phyloP scores from a whole-genome alignment of 1,140 invertebrate genomes.

The Lepidostoma basale region DNA sequence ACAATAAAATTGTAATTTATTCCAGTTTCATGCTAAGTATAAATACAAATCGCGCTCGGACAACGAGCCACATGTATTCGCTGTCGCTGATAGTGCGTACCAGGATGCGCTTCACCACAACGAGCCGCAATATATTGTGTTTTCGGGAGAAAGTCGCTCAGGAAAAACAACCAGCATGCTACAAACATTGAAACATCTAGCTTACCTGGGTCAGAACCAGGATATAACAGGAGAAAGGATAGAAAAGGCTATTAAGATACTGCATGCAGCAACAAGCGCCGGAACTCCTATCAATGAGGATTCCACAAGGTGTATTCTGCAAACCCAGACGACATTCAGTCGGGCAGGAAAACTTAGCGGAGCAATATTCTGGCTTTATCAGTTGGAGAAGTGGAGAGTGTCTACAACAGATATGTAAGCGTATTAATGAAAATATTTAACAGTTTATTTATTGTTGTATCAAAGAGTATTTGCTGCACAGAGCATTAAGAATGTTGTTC shows the following conservation, averaged over 20 bases:
- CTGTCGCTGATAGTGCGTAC: slow-evolving; percentile 84
- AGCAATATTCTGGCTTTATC: slow-evolving; percentile 83
- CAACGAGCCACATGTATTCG: slow-evolving; percentile 89
- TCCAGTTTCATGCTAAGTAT: slow-evolving; percentile 80
- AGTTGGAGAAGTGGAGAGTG: slow-evolving; percentile 87
- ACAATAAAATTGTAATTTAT: slow-evolving; percentile 7
- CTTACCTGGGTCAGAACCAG: slow-evolving; percentile 70
- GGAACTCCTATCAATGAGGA: slow-evolving; percentile 84
- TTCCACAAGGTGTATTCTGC: slow-evolving; percentile 84
- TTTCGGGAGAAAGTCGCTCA: slow-evolving; percentile 83
- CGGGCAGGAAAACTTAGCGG: slow-evolving; percentile 83
- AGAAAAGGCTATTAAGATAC: slow-evolving; percentile 72
- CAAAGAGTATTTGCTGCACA: no score
- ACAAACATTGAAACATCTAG: slow-evolving; percentile 76
- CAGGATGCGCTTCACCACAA: slow-evolving; percentile 85
- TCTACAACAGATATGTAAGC: slow-evolving; percentile 78
- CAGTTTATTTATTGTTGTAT: not conserved
- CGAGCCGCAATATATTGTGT: slow-evolving; percentile 79
- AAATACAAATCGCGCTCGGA: slow-evolving; percentile 85
- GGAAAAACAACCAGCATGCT: slow-evolving; percentile 82
- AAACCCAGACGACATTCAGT: slow-evolving; percentile 85
- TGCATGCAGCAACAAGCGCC: slow-evolving; percentile 84
- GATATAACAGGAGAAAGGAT: slow-evolving; percentile 72
- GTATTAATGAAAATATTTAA: not conserved
- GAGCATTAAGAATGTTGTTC: no score